Conservation (phyloP, 2,113 vertebrate genomes). For the Aplodontia rufa region DNA sequence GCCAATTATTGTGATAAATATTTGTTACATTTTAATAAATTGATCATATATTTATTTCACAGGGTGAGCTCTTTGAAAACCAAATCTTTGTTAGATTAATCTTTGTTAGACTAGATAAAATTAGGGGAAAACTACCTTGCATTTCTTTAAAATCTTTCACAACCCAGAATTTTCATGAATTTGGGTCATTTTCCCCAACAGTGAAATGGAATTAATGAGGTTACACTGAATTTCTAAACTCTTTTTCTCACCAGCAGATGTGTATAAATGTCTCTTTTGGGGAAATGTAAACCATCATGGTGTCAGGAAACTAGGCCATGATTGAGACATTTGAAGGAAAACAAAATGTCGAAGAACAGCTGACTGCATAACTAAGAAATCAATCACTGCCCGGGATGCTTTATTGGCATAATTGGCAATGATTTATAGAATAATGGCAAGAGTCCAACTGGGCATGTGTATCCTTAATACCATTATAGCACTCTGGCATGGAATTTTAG, state of each 20-base stretch:
- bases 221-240: conserved; percentile 59
- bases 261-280: conserved; percentile 62
- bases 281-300: conserved; percentile 32
- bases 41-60: conserved; percentile 16
- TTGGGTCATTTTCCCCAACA: not conserved
- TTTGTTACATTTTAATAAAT: conserved; percentile 42
- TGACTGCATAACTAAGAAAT: conserved; percentile 76
- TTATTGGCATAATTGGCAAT: conserved; percentile 77
- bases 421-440: conserved; percentile 77
- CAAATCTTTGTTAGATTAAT: conserved; percentile 3
- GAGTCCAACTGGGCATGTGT: conserved; percentile 65
- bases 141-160: not conserved
- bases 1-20: conserved; percentile 11
- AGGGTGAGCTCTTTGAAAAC: conserved; percentile 34
- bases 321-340: conserved; percentile 66
- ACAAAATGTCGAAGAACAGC: conserved; percentile 73
- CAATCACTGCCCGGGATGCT: conserved; percentile 70
- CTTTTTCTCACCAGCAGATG: conserved; percentile 64
- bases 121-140: not conserved
- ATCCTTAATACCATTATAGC: conserved; percentile 59
- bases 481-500: conserved; percentile 48
- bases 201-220: conserved; percentile 56
- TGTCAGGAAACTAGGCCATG: conserved; percentile 57
- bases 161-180: conserved; percentile 30
- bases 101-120: not conserved